These are phyloP conservation scores for Palloptera scutellata DNA, from an alignment of 2,888 invertebrate species.

Conservation along the genomic window DNA sequence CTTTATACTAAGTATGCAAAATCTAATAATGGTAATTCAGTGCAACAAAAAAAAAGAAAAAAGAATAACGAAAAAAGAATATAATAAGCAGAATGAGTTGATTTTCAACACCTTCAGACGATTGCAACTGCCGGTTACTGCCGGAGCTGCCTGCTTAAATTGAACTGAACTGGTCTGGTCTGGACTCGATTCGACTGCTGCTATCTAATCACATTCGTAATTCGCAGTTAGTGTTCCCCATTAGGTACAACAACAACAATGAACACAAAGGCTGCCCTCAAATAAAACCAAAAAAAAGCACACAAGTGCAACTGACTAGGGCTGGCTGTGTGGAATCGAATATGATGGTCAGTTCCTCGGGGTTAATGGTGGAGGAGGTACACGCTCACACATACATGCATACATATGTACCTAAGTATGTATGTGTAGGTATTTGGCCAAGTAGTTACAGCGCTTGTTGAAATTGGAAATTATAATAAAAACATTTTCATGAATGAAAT, in stretches of 20 bases:
- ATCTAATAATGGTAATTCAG: slow-evolving; percentile 57
- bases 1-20: slow-evolving; percentile 32
- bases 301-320: not conserved
- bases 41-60: slow-evolving; percentile 19
- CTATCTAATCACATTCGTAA: slow-evolving; percentile 53
- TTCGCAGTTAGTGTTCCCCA: slow-evolving; percentile 34
- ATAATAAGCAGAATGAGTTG: slow-evolving; percentile 44
- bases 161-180: not conserved
- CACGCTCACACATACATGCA: not conserved
- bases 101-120: slow-evolving; percentile 52
- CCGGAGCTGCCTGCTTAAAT: slow-evolving; percentile 3
- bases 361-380: not conserved
- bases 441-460: slow-evolving; percentile 3
- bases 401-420: not conserved
- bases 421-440: not conserved
- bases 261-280: slow-evolving; percentile 17
- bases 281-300: slow-evolving; percentile 1
- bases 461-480: slow-evolving; percentile 51
- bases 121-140: slow-evolving; percentile 8
- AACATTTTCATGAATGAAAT: slow-evolving; percentile 59
- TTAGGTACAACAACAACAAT: not conserved
- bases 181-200: slow-evolving; percentile 26
- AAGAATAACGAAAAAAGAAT: too few relatives aligned
- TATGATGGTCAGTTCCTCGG: not conserved
- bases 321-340: not conserved